These are phyloP conservation scores for Oxyteleia sp. DNA, from an alignment of 2,888 invertebrate genomes.

Conservation along the genomic window DNA sequence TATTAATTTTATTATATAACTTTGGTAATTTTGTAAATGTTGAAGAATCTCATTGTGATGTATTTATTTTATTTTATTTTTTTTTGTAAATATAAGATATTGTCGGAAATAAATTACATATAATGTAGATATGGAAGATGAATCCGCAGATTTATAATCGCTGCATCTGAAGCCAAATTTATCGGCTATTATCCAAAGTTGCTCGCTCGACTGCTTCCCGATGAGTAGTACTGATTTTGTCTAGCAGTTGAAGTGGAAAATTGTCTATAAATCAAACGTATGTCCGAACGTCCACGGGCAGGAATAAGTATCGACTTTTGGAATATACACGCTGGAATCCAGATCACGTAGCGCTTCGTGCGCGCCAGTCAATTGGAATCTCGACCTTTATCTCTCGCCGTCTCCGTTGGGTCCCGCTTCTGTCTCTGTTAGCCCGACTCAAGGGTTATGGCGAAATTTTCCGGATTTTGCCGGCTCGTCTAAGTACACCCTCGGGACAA, in stretches of 20 bases:
- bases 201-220: conserved; percentile 56
- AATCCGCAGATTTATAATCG: conserved; percentile 67
- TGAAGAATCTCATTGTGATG: too few relatives aligned
- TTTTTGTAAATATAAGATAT: too few relatives aligned
- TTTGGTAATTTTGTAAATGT: too few relatives aligned
- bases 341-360: conserved; percentile 75
- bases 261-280: conserved; percentile 76
- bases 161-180: conserved; percentile 70
- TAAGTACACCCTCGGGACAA: conserved; percentile 85
- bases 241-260: conserved; percentile 73
- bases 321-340: conserved; percentile 65
- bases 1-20: too few relatives aligned
- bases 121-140: conserved; percentile 48
- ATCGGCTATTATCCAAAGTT: conserved; percentile 72
- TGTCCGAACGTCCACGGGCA: conserved; percentile 68
- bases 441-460: conserved; percentile 77
- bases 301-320: conserved; percentile 76
- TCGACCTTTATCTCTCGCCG: conserved; percentile 58
- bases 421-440: conserved; percentile 26
- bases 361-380: conserved; percentile 75
- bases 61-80: too few relatives aligned
- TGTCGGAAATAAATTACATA: conserved; percentile 48
- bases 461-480: conserved; percentile 77
- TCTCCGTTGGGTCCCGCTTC: conserved; percentile 33
- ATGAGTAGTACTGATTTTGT: conserved; percentile 73